Evolutionary conservation across 2,113 vertebrate species (phyloP).

Genomic region (Cottus gobio): DNA sequence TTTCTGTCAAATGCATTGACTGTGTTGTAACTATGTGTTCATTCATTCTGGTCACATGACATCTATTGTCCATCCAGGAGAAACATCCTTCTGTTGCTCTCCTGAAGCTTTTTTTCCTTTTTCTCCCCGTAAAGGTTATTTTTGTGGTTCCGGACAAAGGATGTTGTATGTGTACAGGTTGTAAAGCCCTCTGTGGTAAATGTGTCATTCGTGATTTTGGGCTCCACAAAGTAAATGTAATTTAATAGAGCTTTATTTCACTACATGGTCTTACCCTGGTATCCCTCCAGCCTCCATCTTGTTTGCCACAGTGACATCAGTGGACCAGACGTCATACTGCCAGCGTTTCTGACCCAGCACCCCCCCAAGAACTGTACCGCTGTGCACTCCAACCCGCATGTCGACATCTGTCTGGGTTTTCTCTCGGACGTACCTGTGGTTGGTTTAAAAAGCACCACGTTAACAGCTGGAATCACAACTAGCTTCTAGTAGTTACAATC

Average conservation of each 20-base stretch:
- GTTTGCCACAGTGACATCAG: constrained; percentile 95
- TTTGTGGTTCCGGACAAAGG: too few relatives aligned
- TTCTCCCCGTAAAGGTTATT: too few relatives aligned
- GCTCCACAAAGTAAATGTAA: too few relatives aligned
- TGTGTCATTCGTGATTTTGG: too few relatives aligned
- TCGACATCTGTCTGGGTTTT: constrained; percentile 94
- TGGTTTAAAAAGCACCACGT: background rate
- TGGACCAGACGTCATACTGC: constrained; percentile 98
- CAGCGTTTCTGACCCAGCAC: constrained; percentile 96
- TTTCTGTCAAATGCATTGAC: too few relatives aligned
- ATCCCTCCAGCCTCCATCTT: constrained; percentile 97
- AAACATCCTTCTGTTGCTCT: too few relatives aligned
- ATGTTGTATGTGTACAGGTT: too few relatives aligned
- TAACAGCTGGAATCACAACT: background rate
- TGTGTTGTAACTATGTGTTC: too few relatives aligned
- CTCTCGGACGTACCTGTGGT: constrained; percentile 90
- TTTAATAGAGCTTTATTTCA: background rate
- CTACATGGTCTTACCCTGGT: constrained; percentile 85
- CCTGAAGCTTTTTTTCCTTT: too few relatives aligned
- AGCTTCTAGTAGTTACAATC: background rate
- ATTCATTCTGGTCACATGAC: too few relatives aligned
- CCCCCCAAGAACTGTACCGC: constrained; percentile 91
- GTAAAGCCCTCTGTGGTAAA: too few relatives aligned
- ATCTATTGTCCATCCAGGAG: too few relatives aligned
- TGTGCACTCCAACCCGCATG: constrained; percentile 97